phyloP scores from a whole-genome alignment of 2,113 vertebrate genomes.

The Seriola rivoliana region DNA sequence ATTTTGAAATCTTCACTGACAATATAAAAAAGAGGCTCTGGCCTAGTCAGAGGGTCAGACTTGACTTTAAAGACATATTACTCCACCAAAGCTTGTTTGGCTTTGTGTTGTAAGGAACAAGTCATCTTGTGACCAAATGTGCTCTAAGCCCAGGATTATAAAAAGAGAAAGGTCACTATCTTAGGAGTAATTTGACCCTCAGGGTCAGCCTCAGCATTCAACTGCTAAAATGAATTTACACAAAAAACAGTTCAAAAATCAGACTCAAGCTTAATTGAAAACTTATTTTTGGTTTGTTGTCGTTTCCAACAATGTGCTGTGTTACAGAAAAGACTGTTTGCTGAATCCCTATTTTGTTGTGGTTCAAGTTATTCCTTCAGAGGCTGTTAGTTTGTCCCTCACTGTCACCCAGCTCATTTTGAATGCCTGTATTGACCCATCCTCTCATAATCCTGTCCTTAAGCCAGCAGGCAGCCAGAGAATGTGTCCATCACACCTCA shows the following conservation, averaged over 20 bases:
- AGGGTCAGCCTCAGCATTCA: neutral
- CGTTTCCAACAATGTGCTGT: neutral
- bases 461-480: constrained; percentile 22
- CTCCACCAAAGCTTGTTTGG: constrained; percentile 39
- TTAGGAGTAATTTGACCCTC: neutral
- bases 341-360: neutral
- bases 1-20: constrained; percentile 32
- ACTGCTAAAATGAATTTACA: neutral
- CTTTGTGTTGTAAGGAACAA: constrained; percentile 44
- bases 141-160: constrained; percentile 30
- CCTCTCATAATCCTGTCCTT: constrained; percentile 23
- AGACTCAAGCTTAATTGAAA: constrained; percentile 10
- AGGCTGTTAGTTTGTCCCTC: neutral
- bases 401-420: neutral
- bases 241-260: neutral
- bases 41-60: constrained; percentile 18
- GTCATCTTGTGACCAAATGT: constrained; percentile 42
- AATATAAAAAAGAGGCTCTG: constrained; percentile 47
- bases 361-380: constrained; percentile 2
- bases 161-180: constrained; percentile 35
- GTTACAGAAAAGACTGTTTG: constrained; percentile 4
- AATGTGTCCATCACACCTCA: constrained; percentile 21
- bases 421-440: constrained; percentile 12
- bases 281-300: neutral
- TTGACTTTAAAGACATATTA: constrained; percentile 40